Percentiles rank a stretch among this genome's conserved stretches.
Conservation (phyloP, 2,888 invertebrate genomes). For the Brenthis ino region DNA sequence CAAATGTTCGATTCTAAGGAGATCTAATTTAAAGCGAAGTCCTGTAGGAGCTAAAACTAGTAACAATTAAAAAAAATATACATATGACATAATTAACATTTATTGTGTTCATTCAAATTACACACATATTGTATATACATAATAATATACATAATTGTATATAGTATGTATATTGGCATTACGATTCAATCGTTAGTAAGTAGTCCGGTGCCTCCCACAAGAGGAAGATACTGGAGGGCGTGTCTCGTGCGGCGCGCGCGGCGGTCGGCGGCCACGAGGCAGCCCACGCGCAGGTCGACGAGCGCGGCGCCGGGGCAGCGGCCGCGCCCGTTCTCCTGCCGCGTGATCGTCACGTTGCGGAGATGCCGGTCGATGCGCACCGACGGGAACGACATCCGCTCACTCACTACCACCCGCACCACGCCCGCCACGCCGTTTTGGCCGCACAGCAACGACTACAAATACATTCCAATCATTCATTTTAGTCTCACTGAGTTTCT, state of each 20-base stretch:
- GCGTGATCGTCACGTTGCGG: conserved; percentile 26
- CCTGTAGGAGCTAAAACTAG: no score
- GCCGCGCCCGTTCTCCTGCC: conserved; percentile 22
- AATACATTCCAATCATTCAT: background rate
- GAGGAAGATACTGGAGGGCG: background rate
- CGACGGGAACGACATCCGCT: conserved; percentile 30
- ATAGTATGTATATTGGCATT: no score
- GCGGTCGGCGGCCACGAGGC: conserved; percentile 5
- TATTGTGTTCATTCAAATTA: no score
- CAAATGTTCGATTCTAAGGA: no score
- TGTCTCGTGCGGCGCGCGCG: background rate
- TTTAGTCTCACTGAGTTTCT: background rate
- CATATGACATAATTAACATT: no score
- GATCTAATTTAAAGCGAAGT: no score
- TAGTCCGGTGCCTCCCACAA: background rate
- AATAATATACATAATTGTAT: no score
- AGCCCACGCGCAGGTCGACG: conserved; percentile 24
- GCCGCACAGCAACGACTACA: conserved; percentile 27
- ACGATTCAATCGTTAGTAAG: background rate
- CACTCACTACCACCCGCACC: conserved; percentile 33
- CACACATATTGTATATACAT: no score
- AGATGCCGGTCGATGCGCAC: conserved; percentile 30
- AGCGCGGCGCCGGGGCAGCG: conserved; percentile 28
- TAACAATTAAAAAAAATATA: no score
- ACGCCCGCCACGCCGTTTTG: conserved; percentile 23